phyloP scores from a whole-genome alignment of 2,797 vertebrate genomes.

The Decapterus maruadsi region DNA sequence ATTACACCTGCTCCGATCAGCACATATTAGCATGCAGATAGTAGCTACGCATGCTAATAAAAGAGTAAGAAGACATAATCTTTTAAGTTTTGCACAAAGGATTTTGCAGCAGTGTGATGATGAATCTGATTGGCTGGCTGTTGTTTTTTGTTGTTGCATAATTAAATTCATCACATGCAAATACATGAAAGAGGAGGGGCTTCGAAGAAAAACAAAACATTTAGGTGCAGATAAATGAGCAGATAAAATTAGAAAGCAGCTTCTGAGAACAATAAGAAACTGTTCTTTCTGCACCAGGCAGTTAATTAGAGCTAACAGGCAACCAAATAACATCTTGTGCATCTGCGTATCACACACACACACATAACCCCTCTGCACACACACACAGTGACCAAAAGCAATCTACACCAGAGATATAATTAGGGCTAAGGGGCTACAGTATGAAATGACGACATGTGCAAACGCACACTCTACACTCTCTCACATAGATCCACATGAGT shows the following conservation, averaged over 20 bases:
- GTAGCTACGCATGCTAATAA: too few species aligned
- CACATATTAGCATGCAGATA: not conserved
- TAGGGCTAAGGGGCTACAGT: conserved; percentile 57
- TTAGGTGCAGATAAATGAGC: conserved; percentile 28
- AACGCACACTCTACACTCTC: conserved; percentile 25
- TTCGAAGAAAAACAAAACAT: not conserved
- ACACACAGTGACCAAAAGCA: conserved; percentile 40
- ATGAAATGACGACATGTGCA: conserved; percentile 66
- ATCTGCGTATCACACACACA: conserved; percentile 22
- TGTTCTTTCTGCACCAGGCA: conserved; percentile 27
- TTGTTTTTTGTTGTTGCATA: not conserved
- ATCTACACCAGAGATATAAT: conserved; percentile 65
- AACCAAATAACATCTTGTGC: conserved; percentile 38
- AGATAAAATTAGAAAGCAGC: conserved; percentile 39
- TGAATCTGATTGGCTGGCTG: not conserved
- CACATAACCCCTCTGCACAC: not conserved
- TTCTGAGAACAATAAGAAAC: conserved; percentile 23
- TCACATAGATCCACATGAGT: conserved; percentile 33
- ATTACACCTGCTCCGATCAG: not conserved
- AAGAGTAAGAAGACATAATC: too few species aligned
- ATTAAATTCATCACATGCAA: conserved; percentile 12
- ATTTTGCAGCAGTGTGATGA: not conserved
- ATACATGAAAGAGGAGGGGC: conserved; percentile 4
- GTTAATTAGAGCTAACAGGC: conserved; percentile 47
- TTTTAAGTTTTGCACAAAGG: not conserved